A percentile compares a stretch with the other conserved stretches of the same genome.
These are phyloP conservation scores for Gobiocypris rarus DNA, from an alignment of 2,113 vertebrate genomes.

Conservation along the genomic window DNA sequence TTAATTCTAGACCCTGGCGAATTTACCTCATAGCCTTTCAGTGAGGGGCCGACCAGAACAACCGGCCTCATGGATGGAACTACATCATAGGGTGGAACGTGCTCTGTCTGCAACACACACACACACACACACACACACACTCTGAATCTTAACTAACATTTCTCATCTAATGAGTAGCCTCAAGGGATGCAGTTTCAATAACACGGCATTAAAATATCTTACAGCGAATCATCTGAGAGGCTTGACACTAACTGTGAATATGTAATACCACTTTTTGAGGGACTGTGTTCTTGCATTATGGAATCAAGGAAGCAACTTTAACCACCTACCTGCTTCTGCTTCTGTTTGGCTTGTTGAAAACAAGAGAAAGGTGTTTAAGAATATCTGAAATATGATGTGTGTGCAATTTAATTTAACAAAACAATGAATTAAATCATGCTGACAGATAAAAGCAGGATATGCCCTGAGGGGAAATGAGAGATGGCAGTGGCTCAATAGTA, in stretches of 20 bases:
- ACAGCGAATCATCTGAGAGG: not conserved
- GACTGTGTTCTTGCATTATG: not conserved
- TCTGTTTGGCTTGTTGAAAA: constrained; percentile 79
- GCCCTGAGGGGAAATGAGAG: not conserved
- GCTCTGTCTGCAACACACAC: constrained; percentile 71
- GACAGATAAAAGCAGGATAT: not conserved
- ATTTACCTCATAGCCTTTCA: constrained; percentile 80
- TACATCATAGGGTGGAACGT: constrained; percentile 77
- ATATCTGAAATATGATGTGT: not conserved
- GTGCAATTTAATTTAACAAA: not conserved
- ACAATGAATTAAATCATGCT: not conserved
- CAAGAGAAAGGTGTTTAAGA: constrained; percentile 63
- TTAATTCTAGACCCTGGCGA: not conserved
- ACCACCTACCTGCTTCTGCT: constrained; percentile 80
- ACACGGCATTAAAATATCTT: not conserved
- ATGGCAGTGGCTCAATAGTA: not conserved
- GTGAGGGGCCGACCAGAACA: constrained; percentile 78
- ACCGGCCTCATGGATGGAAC: constrained; percentile 80
- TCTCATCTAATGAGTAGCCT: constrained; percentile 30
- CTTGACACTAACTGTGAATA: not conserved
- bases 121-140: constrained; percentile 39
- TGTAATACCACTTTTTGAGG: not conserved
- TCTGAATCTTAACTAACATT: constrained; percentile 33
- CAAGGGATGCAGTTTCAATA: constrained; percentile 8
- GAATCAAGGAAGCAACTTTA: not conserved